Evolutionary conservation across 2,888 invertebrate species (phyloP).

Genomic region (Odiellus spinosus): DNA sequence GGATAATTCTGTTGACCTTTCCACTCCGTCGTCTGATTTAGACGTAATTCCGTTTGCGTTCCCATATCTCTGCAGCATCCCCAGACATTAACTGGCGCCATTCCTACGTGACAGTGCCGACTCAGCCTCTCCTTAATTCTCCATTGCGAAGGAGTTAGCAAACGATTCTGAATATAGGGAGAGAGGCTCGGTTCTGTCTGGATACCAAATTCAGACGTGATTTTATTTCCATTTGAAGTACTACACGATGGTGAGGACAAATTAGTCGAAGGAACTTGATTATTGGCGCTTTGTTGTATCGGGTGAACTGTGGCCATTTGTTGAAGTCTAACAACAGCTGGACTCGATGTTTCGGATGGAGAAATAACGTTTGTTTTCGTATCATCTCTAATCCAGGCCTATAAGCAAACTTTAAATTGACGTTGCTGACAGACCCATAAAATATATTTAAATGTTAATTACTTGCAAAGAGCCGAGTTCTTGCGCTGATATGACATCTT

Average conservation of each 20-base stretch:
- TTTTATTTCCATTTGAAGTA: too few species aligned
- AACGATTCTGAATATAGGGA: constrained; percentile 28
- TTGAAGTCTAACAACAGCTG: neutral
- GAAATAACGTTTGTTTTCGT: too few species aligned
- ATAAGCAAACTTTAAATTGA: neutral
- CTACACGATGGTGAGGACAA: neutral
- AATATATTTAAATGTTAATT: too few species aligned
- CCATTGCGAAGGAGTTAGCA: constrained; percentile 42
- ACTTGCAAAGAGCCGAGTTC: too few species aligned
- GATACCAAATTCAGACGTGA: neutral
- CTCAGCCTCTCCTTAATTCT: constrained; percentile 9
- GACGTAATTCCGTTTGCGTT: constrained; percentile 6
- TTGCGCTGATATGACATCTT: too few species aligned
- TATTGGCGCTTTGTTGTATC: neutral
- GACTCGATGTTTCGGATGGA: too few species aligned
- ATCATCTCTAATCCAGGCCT: neutral
- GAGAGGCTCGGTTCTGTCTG: constrained; percentile 2
- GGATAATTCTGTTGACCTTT: too few species aligned
- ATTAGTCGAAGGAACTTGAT: neutral
- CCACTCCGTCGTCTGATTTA: too few species aligned
- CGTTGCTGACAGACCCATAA: too few species aligned
- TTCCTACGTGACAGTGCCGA: neutral
- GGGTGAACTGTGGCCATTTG: constrained; percentile 2
- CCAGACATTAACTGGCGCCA: too few species aligned
- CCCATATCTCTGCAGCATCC: constrained; percentile 9